A percentile compares a stretch with the other conserved stretches of the same genome.
These are phyloP conservation scores for Romanomermis culicivorax DNA, from an alignment of 2,888 invertebrate genomes.

Conservation along the genomic window DNA sequence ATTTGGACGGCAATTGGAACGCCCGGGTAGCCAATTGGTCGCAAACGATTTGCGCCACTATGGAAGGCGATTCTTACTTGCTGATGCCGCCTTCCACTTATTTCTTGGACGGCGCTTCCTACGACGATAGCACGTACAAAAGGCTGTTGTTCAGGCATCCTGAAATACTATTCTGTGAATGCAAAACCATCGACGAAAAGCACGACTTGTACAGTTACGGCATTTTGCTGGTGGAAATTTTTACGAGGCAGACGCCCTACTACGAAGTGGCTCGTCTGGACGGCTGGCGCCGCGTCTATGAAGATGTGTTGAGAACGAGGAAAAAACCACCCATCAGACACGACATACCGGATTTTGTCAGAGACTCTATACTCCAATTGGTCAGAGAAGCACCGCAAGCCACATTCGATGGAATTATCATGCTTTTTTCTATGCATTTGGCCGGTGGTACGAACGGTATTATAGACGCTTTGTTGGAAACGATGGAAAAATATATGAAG, in stretches of 20 bases:
- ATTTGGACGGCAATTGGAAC: constrained; percentile 26
- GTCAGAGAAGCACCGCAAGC: constrained; percentile 15
- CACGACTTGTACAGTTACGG: constrained; percentile 9
- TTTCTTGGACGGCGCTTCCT: background rate
- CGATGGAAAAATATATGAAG: constrained; percentile 25
- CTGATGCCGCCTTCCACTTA: background rate
- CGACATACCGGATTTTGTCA: constrained; percentile 11
- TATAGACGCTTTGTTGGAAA: constrained; percentile 28
- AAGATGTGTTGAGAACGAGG: background rate
- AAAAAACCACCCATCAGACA: background rate
- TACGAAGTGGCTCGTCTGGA: background rate
- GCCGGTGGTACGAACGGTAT: constrained; percentile 18
- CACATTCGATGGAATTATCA: constrained; percentile 19
- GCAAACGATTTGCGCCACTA: constrained; percentile 15
- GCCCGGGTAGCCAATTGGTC: constrained; percentile 27
- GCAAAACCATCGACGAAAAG: background rate
- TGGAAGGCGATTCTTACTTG: background rate
- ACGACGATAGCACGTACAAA: background rate
- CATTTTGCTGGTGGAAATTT: constrained; percentile 6
- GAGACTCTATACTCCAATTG: constrained; percentile 1
- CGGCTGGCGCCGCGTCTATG: constrained; percentile 1
- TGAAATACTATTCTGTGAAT: background rate
- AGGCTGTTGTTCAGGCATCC: constrained; percentile 5
- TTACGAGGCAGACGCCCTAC: background rate
- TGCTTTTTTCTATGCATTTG: constrained; percentile 19